phyloP scores from a whole-genome alignment of 2,888 invertebrate genomes.

The Hirtodrosophila histrioides region DNA sequence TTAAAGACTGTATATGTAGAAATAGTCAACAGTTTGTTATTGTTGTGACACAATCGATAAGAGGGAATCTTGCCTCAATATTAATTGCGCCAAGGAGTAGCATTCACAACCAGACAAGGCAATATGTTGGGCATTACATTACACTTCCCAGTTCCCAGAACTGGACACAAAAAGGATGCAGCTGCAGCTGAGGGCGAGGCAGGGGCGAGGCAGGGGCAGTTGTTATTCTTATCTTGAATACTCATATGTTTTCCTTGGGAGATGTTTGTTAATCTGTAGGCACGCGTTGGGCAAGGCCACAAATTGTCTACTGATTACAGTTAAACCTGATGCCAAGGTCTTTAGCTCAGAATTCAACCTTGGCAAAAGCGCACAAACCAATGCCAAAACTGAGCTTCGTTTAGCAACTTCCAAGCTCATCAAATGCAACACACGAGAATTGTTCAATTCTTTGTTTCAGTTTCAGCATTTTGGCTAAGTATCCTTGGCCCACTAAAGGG shows the following conservation, averaged over 20 bases:
- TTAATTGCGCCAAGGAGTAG: conserved; percentile 35
- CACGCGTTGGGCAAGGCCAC: conserved; percentile 8
- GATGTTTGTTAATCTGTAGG: conserved; percentile 14
- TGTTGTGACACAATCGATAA: conserved; percentile 67
- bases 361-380: conserved; percentile 11
- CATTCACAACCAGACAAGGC: conserved; percentile 1
- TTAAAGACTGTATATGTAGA: conserved; percentile 27
- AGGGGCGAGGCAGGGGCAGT: not conserved
- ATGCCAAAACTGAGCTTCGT: conserved; percentile 9
- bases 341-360: not conserved
- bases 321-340: conserved; percentile 39
- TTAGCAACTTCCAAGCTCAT: not conserved
- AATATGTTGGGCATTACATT: conserved; percentile 43
- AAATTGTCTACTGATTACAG: conserved; percentile 36
- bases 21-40: conserved; percentile 24
- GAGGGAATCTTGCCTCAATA: conserved; percentile 47
- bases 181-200: conserved; percentile 2
- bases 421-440: conserved; percentile 1
- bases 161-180: conserved; percentile 32
- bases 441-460: too few relatives aligned
- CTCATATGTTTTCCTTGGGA: not conserved
- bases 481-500: conserved; percentile 15
- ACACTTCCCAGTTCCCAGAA: conserved; percentile 35
- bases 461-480: not conserved
- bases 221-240: conserved; percentile 18